phyloP scores from a whole-genome alignment of 2,113 vertebrate species.

The Pachyramphus minor region DNA sequence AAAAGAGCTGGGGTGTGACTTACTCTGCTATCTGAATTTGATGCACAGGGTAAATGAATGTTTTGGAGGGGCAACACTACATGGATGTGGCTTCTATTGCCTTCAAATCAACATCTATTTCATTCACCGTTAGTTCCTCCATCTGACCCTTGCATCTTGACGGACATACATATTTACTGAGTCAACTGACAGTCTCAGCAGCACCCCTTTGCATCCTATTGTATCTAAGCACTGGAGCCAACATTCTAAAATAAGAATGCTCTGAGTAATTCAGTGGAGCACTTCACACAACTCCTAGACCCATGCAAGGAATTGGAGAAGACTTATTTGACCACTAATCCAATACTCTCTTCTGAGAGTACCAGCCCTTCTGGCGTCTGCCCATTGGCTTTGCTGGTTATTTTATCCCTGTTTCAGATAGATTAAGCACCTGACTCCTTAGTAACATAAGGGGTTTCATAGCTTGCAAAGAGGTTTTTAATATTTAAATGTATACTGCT shows the following conservation, averaged over 20 bases:
- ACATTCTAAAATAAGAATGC: not conserved
- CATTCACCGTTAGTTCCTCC: not conserved
- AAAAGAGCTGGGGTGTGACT: conserved; percentile 17
- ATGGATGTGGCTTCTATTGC: not conserved
- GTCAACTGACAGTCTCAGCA: not conserved
- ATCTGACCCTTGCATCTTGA: not conserved
- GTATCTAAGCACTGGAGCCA: not conserved
- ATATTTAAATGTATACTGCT: not conserved
- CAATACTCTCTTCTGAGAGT: fast-evolving
- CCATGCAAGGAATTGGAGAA: not conserved
- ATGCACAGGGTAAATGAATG: conserved; percentile 28
- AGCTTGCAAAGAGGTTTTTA: not conserved
- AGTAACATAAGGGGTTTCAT: not conserved
- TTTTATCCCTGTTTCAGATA: not conserved
- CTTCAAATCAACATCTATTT: not conserved
- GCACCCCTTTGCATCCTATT: not conserved
- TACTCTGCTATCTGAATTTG: conserved; percentile 42
- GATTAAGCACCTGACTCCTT: not conserved
- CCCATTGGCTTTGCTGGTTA: not conserved
- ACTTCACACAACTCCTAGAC: not conserved
- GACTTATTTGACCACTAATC: not conserved
- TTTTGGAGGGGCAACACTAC: not conserved
- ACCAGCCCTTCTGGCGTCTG: not conserved
- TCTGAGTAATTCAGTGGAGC: not conserved
- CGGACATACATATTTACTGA: not conserved